Evolutionary conservation across 2,888 invertebrate genomes (phyloP), one percentile per base, ranked within the genome.

Genomic region (Melanchra persicariae): DNA sequence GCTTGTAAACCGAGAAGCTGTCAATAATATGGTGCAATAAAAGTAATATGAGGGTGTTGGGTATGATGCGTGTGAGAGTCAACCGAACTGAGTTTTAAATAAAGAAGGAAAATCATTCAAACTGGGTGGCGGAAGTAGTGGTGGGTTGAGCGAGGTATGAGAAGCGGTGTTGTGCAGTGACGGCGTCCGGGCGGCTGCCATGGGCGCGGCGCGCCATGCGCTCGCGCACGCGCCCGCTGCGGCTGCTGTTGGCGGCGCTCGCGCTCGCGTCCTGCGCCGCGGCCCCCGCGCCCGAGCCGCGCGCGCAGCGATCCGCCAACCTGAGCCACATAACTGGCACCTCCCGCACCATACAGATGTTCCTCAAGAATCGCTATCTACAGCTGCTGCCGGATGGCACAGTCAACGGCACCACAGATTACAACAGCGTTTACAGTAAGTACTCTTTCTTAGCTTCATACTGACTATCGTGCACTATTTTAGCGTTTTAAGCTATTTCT

Each of bases 391-490:
- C 98, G 86, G 98, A 98, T 96, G 98, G 98, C 93, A 97, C 97
- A 88, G 98, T 98, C 94, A 98, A 98, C 96, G 98, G 98, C 87
- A 98, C 98, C 91, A 97, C 96, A 91, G 97, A 98, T 93, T 97
- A 97, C 95, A 97, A 96, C 92, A 98, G 98, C 96, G 97, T 97
- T 96, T 98, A 98, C 97, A 98, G 98, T 98, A 92, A 98, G 98
- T 98, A 84, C 24, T 15, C 2, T 52, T 58, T 45, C 15, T 51
- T 22, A 19, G 0, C 0, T 45, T 51, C 24, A 8, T 34, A 15
- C 51, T n/a, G n/a, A n/a, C 1, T 0, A 37, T 12, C 22, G 3
- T 26, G 5, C n/a, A 45, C 7, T 49, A 19, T 40, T 22, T 19
- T 8, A 37, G 1, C 2, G 3, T 37, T 15, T 70, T 17, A n/a